phyloP scores from a whole-genome alignment of 2,113 vertebrate species.

The Polypterus bichir region DNA sequence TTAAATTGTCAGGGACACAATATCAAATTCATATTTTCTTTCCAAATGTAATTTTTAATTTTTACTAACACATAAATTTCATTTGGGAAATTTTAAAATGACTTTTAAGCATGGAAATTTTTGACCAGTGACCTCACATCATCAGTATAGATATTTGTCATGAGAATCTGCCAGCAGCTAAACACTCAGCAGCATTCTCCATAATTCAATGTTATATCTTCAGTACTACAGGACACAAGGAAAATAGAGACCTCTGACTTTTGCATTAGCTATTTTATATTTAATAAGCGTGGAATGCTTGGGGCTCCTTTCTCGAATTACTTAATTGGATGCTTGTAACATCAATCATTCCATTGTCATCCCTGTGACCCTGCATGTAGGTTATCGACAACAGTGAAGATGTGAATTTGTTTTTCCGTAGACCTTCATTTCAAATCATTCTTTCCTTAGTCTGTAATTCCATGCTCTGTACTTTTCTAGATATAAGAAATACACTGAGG shows the following conservation, averaged over 20 bases:
- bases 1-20: too few relatives aligned
- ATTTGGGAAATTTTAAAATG: too few relatives aligned
- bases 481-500: too few relatives aligned
- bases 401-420: constrained; percentile 37
- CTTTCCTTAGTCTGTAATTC: too few relatives aligned
- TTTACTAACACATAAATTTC: too few relatives aligned
- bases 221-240: constrained; percentile 36
- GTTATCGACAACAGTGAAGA: constrained; percentile 64
- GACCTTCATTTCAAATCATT: too few relatives aligned
- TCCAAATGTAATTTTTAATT: too few relatives aligned
- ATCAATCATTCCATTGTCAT: constrained; percentile 65
- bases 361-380: constrained; percentile 54
- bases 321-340: constrained; percentile 61
- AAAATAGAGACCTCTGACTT: constrained; percentile 38
- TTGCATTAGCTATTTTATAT: constrained; percentile 56
- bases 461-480: too few relatives aligned
- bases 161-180: constrained; percentile 47
- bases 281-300: constrained; percentile 54
- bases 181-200: constrained; percentile 50
- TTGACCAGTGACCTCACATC: constrained; percentile 48
- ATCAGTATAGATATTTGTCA: constrained; percentile 45
- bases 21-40: too few relatives aligned
- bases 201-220: constrained; percentile 44
- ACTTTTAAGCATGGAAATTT: not conserved
- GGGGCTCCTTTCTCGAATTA: constrained; percentile 44